Percentiles rank a stretch among this genome's conserved stretches.
Conservation (phyloP, 1,140 invertebrate genomes). For the Drosophila eugracilis region DNA sequence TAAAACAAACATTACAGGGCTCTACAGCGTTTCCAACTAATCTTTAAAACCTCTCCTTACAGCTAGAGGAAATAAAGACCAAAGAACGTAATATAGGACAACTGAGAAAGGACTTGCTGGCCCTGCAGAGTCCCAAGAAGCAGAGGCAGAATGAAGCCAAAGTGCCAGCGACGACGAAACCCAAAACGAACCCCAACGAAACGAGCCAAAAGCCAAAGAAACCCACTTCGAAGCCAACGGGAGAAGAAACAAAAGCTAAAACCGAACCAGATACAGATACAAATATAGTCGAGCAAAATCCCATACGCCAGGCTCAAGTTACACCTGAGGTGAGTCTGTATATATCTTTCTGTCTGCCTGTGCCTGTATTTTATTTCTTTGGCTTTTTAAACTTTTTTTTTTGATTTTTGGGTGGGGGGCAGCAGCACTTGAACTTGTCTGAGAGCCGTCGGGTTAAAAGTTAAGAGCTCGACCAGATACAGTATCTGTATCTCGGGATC, state of each 20-base stretch:
- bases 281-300: conserved; percentile 47
- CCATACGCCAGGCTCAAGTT: conserved; percentile 77
- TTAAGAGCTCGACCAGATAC: conserved; percentile 38
- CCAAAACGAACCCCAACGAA: conserved; percentile 72
- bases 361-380: conserved; percentile 47
- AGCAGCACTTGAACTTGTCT: conserved; percentile 70
- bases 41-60: conserved; percentile 22
- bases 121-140: conserved; percentile 65
- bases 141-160: conserved; percentile 56
- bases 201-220: conserved; percentile 82
- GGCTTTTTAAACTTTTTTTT: conserved; percentile 7
- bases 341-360: too few species aligned
- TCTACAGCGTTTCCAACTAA: not conserved
- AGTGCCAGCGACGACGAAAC: conserved; percentile 64
- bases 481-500: conserved; percentile 9
- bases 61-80: conserved; percentile 88
- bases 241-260: conserved; percentile 61
- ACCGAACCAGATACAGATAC: conserved; percentile 71
- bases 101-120: conserved; percentile 85
- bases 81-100: conserved; percentile 87
- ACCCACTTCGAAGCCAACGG: conserved; percentile 64
- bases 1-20: not conserved
- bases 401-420: conserved; percentile 3
- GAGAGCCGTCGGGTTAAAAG: conserved; percentile 56
- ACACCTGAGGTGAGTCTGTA: conserved; percentile 76